Evolutionary conservation across 1,140 invertebrate genomes (phyloP).

Genomic region (Penaeus chinensis): DNA sequence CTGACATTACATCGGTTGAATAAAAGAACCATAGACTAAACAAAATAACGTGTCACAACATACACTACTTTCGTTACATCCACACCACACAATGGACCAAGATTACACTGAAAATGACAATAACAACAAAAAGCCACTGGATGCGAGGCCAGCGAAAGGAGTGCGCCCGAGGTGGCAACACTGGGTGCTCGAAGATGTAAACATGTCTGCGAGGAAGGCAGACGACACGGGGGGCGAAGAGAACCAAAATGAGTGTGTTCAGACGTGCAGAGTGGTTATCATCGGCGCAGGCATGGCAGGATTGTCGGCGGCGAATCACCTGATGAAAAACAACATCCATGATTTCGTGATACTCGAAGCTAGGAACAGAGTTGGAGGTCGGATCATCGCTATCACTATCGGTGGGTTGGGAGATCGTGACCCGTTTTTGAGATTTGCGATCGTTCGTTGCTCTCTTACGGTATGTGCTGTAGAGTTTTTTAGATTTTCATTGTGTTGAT

Average conservation of each 20-base stretch:
- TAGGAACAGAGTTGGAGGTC: constrained; percentile 81
- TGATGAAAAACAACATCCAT: constrained; percentile 82
- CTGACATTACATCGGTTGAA: background rate
- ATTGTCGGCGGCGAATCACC: constrained; percentile 84
- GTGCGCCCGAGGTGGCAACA: background rate
- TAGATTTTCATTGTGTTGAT: too few species aligned
- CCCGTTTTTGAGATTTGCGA: constrained; percentile 42
- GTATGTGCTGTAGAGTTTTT: background rate
- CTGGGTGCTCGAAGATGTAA: constrained; percentile 19
- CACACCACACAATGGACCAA: background rate
- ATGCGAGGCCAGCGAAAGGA: background rate
- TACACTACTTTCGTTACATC: background rate
- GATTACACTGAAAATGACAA: background rate
- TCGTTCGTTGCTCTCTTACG: background rate
- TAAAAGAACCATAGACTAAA: background rate
- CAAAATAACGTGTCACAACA: background rate
- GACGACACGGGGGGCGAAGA: constrained; percentile 43
- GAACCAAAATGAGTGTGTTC: background rate
- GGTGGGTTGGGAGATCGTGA: constrained; percentile 73
- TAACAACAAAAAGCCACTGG: background rate
- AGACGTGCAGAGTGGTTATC: constrained; percentile 76
- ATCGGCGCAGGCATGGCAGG: constrained; percentile 89
- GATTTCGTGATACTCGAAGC: constrained; percentile 86
- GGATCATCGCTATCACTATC: constrained; percentile 81
- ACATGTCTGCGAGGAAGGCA: constrained; percentile 50